Evolutionary conservation across 1,140 invertebrate genomes (phyloP).

Genomic region (Drosophila ironensis): DNA sequence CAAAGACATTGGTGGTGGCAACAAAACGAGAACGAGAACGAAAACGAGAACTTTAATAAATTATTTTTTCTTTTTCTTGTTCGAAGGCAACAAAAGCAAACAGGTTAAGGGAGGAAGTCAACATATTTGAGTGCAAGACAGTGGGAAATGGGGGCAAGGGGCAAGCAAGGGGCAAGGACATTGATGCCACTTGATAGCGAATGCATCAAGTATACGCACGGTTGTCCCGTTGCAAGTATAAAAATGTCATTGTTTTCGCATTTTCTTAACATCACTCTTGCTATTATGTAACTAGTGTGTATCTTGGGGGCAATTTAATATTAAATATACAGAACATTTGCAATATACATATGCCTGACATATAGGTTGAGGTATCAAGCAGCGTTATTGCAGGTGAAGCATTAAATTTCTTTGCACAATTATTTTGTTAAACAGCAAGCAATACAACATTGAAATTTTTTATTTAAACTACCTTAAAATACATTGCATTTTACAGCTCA

Average conservation of each 20-base stretch:
- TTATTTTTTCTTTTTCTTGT: constrained; percentile 48
- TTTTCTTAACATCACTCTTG: too few species aligned
- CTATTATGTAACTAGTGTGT: too few species aligned
- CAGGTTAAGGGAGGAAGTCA: constrained; percentile 9
- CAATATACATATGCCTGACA: too few species aligned
- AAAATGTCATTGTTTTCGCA: constrained; percentile 48
- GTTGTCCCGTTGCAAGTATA: constrained; percentile 26
- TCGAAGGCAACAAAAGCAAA: constrained; percentile 22
- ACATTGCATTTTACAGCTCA: too few species aligned
- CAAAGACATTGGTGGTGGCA: background rate
- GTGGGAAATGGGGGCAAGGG: background rate
- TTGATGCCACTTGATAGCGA: constrained; percentile 4
- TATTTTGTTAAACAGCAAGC: too few species aligned
- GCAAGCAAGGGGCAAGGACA: background rate
- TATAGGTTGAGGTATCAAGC: too few species aligned
- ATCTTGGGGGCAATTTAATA: too few species aligned
- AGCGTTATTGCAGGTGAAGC: too few species aligned
- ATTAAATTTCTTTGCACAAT: too few species aligned
- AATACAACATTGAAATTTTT: too few species aligned
- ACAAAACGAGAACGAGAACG: background rate
- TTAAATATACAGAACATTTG: too few species aligned
- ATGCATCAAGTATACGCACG: constrained; percentile 47
- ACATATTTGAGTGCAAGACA: constrained; percentile 21
- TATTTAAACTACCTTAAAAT: too few species aligned
- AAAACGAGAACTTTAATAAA: constrained; percentile 45